phyloP scores from a whole-genome alignment of 2,797 vertebrate genomes.

The Anableps anableps region DNA sequence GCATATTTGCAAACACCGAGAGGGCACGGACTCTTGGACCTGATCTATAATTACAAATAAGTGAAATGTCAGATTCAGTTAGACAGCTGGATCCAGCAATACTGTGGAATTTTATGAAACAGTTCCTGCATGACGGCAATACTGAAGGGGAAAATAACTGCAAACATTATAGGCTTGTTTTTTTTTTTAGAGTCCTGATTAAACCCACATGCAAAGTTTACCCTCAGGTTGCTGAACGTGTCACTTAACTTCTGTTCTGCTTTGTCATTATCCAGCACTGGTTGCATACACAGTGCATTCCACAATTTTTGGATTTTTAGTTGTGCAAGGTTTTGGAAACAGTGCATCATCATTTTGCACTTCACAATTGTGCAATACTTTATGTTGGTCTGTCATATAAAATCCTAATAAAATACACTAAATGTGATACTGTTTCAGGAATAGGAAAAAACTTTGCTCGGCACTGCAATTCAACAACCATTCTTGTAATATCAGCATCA shows the following conservation, averaged over 20 bases:
- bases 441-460: not conserved
- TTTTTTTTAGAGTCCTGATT: conserved; percentile 57
- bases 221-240: conserved; percentile 45
- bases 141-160: conserved; percentile 39
- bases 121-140: conserved; percentile 46
- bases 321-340: too few species aligned
- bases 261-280: conserved; percentile 6
- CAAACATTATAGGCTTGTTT: conserved; percentile 48
- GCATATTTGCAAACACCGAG: conserved; percentile 3
- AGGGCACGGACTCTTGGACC: conserved; percentile 6
- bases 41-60: conserved; percentile 33
- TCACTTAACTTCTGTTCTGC: conserved; percentile 33
- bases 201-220: conserved; percentile 58
- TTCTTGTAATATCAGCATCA: not conserved
- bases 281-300: not conserved
- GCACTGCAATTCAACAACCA: not conserved
- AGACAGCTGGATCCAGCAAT: conserved; percentile 24
- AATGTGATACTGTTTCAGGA: not conserved
- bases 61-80: conserved; percentile 24
- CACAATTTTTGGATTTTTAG: not conserved
- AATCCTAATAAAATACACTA: not conserved
- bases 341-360: too few species aligned
- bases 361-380: not conserved
- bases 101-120: conserved; percentile 50
- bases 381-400: not conserved